phyloP scores from a whole-genome alignment of 2,888 invertebrate species.

The Unio delphinus region DNA sequence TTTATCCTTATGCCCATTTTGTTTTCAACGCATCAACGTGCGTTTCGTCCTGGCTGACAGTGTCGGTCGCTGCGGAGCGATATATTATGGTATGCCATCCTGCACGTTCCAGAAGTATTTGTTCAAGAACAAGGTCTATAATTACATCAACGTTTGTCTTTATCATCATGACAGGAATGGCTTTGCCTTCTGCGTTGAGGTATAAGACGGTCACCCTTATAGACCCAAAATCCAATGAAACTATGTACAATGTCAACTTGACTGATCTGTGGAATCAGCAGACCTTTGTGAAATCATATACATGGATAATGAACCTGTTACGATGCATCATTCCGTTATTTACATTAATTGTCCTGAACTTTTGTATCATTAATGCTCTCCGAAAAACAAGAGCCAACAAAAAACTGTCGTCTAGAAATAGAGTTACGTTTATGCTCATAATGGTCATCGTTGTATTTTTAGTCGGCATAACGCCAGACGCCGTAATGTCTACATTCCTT shows the following conservation, averaged over 20 bases:
- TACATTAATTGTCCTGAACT: constrained; percentile 50
- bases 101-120: constrained; percentile 49
- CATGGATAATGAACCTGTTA: constrained; percentile 50
- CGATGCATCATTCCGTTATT: constrained; percentile 57
- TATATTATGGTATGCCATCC: constrained; percentile 66
- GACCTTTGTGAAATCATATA: constrained; percentile 41
- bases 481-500: constrained; percentile 61
- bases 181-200: constrained; percentile 53
- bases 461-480: constrained; percentile 62
- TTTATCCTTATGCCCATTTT: constrained; percentile 67
- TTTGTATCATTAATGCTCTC: constrained; percentile 51
- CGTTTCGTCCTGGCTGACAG: constrained; percentile 65
- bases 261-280: constrained; percentile 44
- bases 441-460: constrained; percentile 65
- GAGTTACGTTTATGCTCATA: constrained; percentile 64
- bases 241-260: constrained; percentile 28
- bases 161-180: constrained; percentile 44
- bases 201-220: constrained; percentile 35
- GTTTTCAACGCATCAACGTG: constrained; percentile 63
- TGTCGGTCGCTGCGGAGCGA: constrained; percentile 65
- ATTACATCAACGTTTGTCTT: constrained; percentile 40
- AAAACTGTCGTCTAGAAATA: constrained; percentile 32
- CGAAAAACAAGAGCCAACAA: constrained; percentile 39
- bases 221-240: constrained; percentile 23
- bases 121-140: constrained; percentile 54